Base-by-base conservation (phyloP, 2,888 invertebrate genomes). In the Micoletzkya japonica region DNA sequence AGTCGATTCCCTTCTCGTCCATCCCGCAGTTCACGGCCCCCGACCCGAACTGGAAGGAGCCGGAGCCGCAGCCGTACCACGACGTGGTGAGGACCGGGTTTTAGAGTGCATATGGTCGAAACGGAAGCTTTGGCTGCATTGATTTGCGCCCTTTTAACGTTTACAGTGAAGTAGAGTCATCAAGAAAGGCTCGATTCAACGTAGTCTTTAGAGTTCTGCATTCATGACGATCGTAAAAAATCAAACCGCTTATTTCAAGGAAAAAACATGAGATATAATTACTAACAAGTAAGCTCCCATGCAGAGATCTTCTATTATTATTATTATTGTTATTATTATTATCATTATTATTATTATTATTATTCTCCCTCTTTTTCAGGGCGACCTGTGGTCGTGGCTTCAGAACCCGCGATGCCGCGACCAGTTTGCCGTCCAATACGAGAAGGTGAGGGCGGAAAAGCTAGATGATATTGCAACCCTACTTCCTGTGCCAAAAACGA, bases 321-420 rank as follows among this genome's bases (percentile, higher is more conserved):
- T 44, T 20, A 14, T 44, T 20, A 14, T 14, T 44, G 10, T 10
- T 20, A 14, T 44, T 10, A 44, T 44, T 10, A 10, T 20, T 14
- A 20, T 44, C 10, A 14, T 44, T 44, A 44, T 30, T 26, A 28
- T n/a, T 52, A 24, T 14, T 17, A 14, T 14, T n/a, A 14, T 6
- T n/a, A 52, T 52, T 52, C 6, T n/a, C 17, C 7, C 17, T 39
- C 26, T n/a, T 37, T 71, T 86, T 54, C 76, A 94, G 86, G 92
- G 92, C 52, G 96, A 98, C 88, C 88, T 97, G 72, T 92, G 94
- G 86, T 92, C 91, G 88, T 97, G 93, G 88, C 89, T 97, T 52
- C 90, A 93, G 86, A 95, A 97, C 85, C 92, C 93, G 0, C 95
- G 97, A 88, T 93, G 95, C 68, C 93, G 92, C 83, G 98, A 98